Percentiles rank a stretch among this genome's conserved stretches.
These are phyloP conservation scores for Astatotilapia flaviijosephi DNA, from an alignment of 2,113 vertebrate species.

Conservation along the genomic window DNA sequence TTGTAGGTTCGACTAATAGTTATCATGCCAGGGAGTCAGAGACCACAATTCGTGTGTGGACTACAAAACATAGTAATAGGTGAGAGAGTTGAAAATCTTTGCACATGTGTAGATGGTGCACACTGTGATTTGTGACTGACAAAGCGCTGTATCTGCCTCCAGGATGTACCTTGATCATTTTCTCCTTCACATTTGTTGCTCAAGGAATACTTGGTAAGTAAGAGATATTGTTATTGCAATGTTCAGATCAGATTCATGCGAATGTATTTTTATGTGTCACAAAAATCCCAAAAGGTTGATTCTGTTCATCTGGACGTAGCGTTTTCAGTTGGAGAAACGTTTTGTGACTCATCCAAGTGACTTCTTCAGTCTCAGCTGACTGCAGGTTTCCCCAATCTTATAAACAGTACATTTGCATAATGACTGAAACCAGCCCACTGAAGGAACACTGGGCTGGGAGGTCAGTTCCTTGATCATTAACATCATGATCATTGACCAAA, in stretches of 20 bases:
- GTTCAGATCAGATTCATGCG: not conserved
- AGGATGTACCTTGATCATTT: not conserved
- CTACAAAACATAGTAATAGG: not conserved
- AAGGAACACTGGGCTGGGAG: too few relatives aligned
- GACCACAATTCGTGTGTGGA: rapidly evolving
- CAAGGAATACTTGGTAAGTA: not conserved
- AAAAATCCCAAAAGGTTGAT: not conserved
- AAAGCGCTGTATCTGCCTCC: not conserved
- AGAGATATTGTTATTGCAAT: not conserved
- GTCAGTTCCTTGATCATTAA: too few relatives aligned
- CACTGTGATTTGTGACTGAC: not conserved
- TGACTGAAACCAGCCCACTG: not conserved
- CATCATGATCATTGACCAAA: too few relatives aligned
- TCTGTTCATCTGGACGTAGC: too few relatives aligned
- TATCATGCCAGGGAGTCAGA: not conserved
- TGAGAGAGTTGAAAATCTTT: not conserved
- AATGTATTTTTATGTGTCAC: not conserved
- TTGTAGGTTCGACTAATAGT: not conserved
- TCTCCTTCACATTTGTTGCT: not conserved
- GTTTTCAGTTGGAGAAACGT: not conserved
- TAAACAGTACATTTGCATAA: not conserved
- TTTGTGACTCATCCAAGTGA: rapidly evolving
- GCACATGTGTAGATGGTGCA: not conserved
- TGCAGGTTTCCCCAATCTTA: not conserved
- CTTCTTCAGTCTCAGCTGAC: too few relatives aligned